These are phyloP conservation scores for Cyrtodaria siliqua DNA, from an alignment of 2,888 invertebrate species.

Conservation along the genomic window DNA sequence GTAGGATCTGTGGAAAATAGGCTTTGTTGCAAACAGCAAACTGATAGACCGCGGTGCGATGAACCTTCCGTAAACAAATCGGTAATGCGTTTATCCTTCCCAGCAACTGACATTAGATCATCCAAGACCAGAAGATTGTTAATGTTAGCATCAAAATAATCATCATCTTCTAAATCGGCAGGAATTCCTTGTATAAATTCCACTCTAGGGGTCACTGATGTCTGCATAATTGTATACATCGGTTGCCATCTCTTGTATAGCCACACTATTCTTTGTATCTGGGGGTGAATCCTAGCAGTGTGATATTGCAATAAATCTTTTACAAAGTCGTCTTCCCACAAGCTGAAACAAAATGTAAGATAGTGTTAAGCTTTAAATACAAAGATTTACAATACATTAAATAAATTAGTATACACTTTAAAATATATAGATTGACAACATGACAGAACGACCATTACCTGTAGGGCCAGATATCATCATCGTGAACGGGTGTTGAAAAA, in stretches of 20 bases:
- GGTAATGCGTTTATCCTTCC: conserved; percentile 1
- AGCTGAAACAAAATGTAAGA: conserved; percentile 9
- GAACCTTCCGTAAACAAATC: conserved; percentile 46
- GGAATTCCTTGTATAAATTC: conserved; percentile 51
- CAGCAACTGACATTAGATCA: conserved; percentile 24
- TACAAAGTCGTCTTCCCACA: conserved; percentile 14
- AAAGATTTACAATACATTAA: no score
- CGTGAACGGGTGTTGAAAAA: neutral
- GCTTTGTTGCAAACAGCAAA: no score
- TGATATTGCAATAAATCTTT: conserved; percentile 4
- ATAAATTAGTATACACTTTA: no score
- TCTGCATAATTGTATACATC: conserved; percentile 22
- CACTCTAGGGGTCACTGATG: conserved; percentile 22
- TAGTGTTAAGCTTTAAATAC: no score
- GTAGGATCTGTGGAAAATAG: no score
- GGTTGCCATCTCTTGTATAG: conserved; percentile 22
- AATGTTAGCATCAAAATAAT: conserved; percentile 30
- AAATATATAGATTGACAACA: no score
- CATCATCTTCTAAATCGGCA: conserved; percentile 32
- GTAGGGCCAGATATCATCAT: conserved; percentile 1
- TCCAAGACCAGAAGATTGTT: conserved; percentile 40
- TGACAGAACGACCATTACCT: neutral
- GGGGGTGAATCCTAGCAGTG: neutral
- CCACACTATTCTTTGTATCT: conserved; percentile 32
- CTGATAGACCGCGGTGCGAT: no score